These are phyloP conservation scores for Ctenicera cuprea DNA, from an alignment of 2,888 invertebrate species.

Conservation along the genomic window DNA sequence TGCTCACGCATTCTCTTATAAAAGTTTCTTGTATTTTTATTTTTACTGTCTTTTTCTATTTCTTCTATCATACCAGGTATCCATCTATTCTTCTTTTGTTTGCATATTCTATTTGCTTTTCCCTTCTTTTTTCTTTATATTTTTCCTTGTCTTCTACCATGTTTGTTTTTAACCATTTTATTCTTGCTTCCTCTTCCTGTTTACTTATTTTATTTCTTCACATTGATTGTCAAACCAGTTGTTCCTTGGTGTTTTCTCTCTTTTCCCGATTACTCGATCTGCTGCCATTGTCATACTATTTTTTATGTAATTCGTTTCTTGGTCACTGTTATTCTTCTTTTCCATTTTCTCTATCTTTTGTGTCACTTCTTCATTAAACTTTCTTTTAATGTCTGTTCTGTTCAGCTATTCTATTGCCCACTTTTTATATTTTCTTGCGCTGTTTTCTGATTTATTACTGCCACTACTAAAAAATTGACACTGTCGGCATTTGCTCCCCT, in stretches of 20 bases:
- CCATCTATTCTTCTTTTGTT: constrained; percentile 21
- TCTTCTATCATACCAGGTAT: constrained; percentile 7
- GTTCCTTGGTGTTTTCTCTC: not conserved
- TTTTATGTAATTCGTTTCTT: not conserved
- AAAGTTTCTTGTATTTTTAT: constrained; percentile 32
- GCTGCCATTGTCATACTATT: not conserved
- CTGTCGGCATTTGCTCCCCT: too few relatives aligned
- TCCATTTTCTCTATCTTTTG: not conserved
- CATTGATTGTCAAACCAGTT: constrained; percentile 22
- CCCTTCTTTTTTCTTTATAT: not conserved
- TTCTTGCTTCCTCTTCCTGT: not conserved
- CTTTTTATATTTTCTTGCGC: too few relatives aligned
- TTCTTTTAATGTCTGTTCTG: constrained; percentile 8
- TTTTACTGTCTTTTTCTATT: constrained; percentile 38
- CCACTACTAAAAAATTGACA: too few relatives aligned
- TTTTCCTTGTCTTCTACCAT: not conserved
- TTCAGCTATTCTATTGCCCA: too few relatives aligned
- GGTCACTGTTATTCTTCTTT: not conserved
- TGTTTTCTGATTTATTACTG: too few relatives aligned
- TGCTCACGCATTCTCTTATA: constrained; percentile 20
- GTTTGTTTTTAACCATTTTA: constrained; percentile 25
- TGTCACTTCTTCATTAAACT: too few relatives aligned
- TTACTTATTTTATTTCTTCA: constrained; percentile 4
- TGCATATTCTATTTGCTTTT: constrained; percentile 14
- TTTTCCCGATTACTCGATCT: not conserved